A percentile compares a stretch with the other conserved stretches of the same genome.
Conservation (phyloP, 2,797 vertebrate genomes). For the Rhynchonycteris naso region DNA sequence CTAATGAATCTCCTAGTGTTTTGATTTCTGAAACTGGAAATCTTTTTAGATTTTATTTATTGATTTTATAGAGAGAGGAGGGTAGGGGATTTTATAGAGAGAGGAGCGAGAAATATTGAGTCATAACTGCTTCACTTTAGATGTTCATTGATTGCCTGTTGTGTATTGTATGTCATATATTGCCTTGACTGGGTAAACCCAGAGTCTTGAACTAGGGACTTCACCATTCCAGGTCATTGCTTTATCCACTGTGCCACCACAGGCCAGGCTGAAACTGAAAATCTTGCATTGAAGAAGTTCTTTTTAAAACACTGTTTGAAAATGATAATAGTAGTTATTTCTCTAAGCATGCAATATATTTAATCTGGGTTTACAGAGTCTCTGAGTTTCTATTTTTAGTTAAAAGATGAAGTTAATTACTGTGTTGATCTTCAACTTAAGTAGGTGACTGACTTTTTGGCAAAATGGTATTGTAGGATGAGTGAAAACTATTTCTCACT, state of each 20-base stretch:
- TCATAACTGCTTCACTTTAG: no score
- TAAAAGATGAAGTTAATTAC: neutral
- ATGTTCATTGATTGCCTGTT: no score
- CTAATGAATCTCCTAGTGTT: constrained; percentile 13
- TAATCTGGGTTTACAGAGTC: neutral
- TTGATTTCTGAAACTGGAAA: constrained; percentile 39
- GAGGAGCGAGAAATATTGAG: no score
- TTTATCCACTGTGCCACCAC: no score
- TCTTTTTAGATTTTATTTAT: no score
- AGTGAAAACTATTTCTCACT: neutral
- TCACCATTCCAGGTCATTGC: no score
- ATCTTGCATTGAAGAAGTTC: constrained; percentile 3
- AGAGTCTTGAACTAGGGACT: no score
- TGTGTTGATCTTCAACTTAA: neutral
- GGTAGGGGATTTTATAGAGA: no score
- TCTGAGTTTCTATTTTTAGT: neutral
- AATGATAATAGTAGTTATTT: constrained; percentile 31
- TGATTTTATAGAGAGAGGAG: no score
- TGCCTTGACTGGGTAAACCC: no score
- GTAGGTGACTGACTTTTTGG: neutral
- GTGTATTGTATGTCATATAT: no score
- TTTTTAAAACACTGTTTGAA: constrained; percentile 3
- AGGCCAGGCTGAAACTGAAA: neutral
- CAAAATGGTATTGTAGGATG: constrained; percentile 23
- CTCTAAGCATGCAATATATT: neutral